These are phyloP conservation scores for Drosophila nr. medialis DNA, from an alignment of 2,888 invertebrate genomes.

Conservation along the genomic window DNA sequence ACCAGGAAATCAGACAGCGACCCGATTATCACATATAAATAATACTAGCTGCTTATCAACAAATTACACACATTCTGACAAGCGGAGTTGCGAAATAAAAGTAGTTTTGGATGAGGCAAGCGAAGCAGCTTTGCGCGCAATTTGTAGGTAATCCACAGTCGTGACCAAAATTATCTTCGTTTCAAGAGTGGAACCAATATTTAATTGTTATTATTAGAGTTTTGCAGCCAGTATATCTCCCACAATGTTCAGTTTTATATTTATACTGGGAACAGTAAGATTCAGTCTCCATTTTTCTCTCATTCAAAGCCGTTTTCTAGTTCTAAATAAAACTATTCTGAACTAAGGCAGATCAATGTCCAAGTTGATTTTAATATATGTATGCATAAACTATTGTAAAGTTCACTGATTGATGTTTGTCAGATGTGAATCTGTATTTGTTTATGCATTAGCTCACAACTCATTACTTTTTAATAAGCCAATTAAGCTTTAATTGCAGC, in stretches of 20 bases:
- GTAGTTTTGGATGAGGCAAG: neutral
- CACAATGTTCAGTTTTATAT: neutral
- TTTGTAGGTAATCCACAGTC: neutral
- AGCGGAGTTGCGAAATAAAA: conserved; percentile 1
- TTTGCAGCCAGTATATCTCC: neutral
- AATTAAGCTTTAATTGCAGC: conserved; percentile 28
- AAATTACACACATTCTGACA: conserved; percentile 9
- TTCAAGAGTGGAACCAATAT: neutral
- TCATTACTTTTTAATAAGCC: neutral
- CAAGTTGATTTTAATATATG: neutral
- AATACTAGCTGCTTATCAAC: conserved; percentile 17
- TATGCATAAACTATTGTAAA: neutral
- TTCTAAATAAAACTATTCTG: neutral
- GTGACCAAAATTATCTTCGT: neutral
- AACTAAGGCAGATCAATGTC: conserved; percentile 1
- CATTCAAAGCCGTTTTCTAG: neutral
- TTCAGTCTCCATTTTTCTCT: neutral
- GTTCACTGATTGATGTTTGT: neutral
- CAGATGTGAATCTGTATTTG: neutral
- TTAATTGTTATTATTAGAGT: neutral
- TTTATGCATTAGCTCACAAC: neutral
- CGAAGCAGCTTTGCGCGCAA: neutral
- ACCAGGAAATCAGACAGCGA: neutral
- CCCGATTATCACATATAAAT: conserved; percentile 20
- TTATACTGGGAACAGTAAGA: neutral